These are phyloP conservation scores for Clarias platycephalus DNA, from an alignment of 2,797 vertebrate genomes.

Conservation along the genomic window DNA sequence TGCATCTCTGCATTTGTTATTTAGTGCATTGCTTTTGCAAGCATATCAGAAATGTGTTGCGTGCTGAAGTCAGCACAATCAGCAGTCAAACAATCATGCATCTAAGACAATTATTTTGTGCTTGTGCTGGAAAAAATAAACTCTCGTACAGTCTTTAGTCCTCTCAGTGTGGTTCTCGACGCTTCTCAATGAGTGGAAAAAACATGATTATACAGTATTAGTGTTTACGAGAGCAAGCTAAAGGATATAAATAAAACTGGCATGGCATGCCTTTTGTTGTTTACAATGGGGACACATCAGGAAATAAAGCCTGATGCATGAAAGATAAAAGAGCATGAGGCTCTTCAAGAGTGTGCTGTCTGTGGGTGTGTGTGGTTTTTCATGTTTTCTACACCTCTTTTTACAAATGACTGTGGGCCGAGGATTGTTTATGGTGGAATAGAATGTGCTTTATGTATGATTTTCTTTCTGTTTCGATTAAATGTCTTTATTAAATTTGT, in stretches of 20 bases:
- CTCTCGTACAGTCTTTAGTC: background rate
- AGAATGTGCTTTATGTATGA: background rate
- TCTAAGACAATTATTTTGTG: background rate
- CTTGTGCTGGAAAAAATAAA: background rate
- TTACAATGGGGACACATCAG: constrained; percentile 8
- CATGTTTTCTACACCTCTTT: background rate
- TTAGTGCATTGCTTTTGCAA: background rate
- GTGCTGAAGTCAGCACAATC: background rate
- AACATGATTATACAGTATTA: constrained; percentile 4
- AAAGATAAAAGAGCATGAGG: constrained; percentile 6
- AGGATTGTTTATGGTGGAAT: background rate
- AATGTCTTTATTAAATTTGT: background rate
- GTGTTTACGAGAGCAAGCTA: background rate
- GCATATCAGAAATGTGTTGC: background rate
- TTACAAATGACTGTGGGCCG: background rate
- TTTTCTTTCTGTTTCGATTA: background rate
- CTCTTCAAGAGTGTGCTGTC: background rate
- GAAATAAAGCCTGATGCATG: constrained; percentile 8
- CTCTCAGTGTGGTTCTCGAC: background rate
- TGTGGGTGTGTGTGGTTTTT: constrained; percentile 15
- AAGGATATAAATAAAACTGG: background rate
- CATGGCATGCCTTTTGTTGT: background rate
- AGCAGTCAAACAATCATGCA: background rate
- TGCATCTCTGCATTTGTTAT: background rate
- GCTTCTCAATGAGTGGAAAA: background rate